phyloP scores from a whole-genome alignment of 2,797 vertebrate species.

The Pseudochirops cupreus region DNA sequence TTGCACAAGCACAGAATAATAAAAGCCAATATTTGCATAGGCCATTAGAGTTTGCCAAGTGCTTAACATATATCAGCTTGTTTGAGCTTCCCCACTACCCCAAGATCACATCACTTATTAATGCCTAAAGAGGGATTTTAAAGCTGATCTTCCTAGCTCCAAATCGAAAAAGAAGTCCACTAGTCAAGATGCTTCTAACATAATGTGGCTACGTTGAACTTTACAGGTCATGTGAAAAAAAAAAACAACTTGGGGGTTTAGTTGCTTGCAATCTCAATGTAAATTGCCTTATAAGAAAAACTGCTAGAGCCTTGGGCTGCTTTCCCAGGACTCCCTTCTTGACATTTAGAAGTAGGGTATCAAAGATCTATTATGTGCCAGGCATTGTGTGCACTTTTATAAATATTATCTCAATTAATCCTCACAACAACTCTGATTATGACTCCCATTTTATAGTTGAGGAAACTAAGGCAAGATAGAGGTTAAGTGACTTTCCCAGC shows the following conservation, averaged over 20 bases:
- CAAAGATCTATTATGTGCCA: neutral
- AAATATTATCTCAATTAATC: neutral
- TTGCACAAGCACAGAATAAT: neutral
- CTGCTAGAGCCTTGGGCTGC: no score
- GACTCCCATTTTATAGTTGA: neutral
- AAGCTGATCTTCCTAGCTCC: neutral
- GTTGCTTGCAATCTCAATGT: neutral
- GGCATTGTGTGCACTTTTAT: neutral
- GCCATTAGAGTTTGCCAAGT: neutral
- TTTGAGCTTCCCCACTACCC: neutral
- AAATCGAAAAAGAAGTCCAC: neutral
- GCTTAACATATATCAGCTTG: neutral
- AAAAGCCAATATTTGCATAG: neutral
- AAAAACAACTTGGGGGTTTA: neutral
- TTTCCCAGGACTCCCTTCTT: neutral
- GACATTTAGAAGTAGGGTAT: neutral
- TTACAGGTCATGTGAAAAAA: neutral
- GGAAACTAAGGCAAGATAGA: neutral
- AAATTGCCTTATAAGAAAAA: neutral
- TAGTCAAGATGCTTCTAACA: neutral
- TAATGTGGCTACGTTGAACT: neutral
- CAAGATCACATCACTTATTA: neutral
- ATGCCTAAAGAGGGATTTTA: neutral
- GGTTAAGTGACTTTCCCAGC: neutral
- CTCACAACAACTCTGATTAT: neutral